Evolutionary conservation across 2,113 vertebrate genomes (phyloP), one percentile per base, ranked within the genome.

Genomic region (Centropus unirufus): DNA sequence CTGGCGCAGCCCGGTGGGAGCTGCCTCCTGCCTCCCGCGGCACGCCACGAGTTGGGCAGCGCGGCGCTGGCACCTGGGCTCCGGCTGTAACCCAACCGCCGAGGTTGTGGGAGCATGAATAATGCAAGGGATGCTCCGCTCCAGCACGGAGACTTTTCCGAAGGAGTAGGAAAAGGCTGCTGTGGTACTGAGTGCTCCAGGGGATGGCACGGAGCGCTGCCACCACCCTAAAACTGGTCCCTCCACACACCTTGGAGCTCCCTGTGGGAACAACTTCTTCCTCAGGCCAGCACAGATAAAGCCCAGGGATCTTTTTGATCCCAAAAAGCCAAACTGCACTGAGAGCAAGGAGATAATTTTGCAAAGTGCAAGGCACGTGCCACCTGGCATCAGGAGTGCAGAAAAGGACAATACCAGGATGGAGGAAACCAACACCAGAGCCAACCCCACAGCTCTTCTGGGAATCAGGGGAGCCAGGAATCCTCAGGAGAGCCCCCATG

Each of bases 11-110:
- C 72, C 47, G 4, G 61, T 5, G 3, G n/a, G 69, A 83, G 86
- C 93, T 57, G 91, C 93, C 86, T 89, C 76, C 90, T 75, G 85
- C 77, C 82, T 94, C 92, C 93, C 29, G 32, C 83, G 46, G 59
- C 68, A 27, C 57, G 63, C 84, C 5, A 12, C 9, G 72, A 92
- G 86, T 58, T 42, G 87, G 96, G 96, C 97, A 90, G 98, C 95
- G 92, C 97, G 96, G 97, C 95, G 96, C 96, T 96, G 49, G 83
- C 54, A 70, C 70, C 96, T 95, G 96, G 87, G 96, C 96, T 98
- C 96, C 88, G 95, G 80, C 97, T 97, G 99, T 99, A 99, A 99
- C 97, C 93, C 93, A 98, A 99, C 98, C 98, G 95, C 95, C 91
- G 27, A 89, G 97, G 97, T 98, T 68, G 69, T 90, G 92, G 96